Evolutionary conservation across 2,113 vertebrate genomes (phyloP).

Genomic region (Hiodon tergisus): DNA sequence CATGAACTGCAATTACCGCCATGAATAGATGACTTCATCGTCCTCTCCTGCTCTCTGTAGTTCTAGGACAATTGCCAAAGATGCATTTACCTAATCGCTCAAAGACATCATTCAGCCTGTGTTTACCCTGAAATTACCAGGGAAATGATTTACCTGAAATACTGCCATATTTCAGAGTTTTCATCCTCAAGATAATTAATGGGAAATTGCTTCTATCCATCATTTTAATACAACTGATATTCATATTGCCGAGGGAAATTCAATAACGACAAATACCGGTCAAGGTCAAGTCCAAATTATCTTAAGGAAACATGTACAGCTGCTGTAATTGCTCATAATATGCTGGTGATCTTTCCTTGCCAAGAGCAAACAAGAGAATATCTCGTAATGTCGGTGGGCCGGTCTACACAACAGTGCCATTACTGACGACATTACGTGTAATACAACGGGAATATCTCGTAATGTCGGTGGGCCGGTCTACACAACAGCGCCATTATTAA

Average conservation of each 20-base stretch:
- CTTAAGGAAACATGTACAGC: conserved; percentile 21
- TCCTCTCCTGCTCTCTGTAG: conserved; percentile 59
- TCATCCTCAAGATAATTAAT: conserved; percentile 61
- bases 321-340: conserved; percentile 62
- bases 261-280: conserved; percentile 59
- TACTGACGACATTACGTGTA: too few relatives aligned
- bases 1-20: conserved; percentile 45
- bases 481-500: too few relatives aligned
- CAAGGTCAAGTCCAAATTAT: conserved; percentile 61
- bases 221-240: conserved; percentile 63
- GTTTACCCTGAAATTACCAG: conserved; percentile 63
- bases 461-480: too few relatives aligned
- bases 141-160: conserved; percentile 59
- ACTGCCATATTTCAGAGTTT: conserved; percentile 43
- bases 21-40: conserved; percentile 67
- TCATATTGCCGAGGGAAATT: conserved; percentile 59
- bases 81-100: conserved; percentile 60
- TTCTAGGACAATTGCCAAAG: conserved; percentile 72
- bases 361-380: background rate
- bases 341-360: conserved; percentile 50
- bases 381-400: background rate
- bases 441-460: too few relatives aligned
- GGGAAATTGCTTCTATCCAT: conserved; percentile 68
- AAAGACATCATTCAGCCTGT: conserved; percentile 66
- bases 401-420: background rate